phyloP scores from a whole-genome alignment of 2,797 vertebrate species.

The Momotus momota region DNA sequence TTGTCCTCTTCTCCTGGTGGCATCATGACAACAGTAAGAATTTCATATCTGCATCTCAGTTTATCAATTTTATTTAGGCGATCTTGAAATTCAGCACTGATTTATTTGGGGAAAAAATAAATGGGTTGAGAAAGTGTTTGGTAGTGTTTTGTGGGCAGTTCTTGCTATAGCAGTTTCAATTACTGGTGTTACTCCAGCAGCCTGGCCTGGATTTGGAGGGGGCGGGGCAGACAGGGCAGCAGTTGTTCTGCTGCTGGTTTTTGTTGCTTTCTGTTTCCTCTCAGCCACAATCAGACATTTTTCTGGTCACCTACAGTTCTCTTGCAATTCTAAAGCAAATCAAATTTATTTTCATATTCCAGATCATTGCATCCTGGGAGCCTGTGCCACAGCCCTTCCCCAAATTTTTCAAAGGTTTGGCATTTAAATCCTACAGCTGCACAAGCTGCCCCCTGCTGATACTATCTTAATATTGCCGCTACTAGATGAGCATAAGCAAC shows the following conservation, averaged over 20 bases:
- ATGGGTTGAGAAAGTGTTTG: neutral
- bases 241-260: neutral
- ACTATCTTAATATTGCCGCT: constrained; percentile 23
- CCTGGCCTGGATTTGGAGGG: neutral
- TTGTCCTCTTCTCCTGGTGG: constrained; percentile 89
- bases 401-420: neutral
- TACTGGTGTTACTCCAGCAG: neutral
- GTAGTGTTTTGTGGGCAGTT: neutral
- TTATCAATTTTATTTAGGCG: constrained; percentile 87
- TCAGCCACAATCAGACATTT: neutral
- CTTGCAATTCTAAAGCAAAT: neutral
- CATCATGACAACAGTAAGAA: constrained; percentile 84
- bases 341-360: neutral
- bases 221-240: neutral
- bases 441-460: constrained; percentile 53
- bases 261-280: neutral
- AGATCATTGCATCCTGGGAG: neutral
- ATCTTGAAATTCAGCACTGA: constrained; percentile 87
- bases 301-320: neutral
- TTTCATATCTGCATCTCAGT: constrained; percentile 89
- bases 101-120: constrained; percentile 37
- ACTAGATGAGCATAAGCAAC: neutral
- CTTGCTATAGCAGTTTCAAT: neutral
- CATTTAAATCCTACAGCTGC: constrained; percentile 40
- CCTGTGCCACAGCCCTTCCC: neutral